Percentiles rank a stretch among this genome's conserved stretches.
Conservation (phyloP, 23 tunicate species). For the Styela plicata region DNA sequence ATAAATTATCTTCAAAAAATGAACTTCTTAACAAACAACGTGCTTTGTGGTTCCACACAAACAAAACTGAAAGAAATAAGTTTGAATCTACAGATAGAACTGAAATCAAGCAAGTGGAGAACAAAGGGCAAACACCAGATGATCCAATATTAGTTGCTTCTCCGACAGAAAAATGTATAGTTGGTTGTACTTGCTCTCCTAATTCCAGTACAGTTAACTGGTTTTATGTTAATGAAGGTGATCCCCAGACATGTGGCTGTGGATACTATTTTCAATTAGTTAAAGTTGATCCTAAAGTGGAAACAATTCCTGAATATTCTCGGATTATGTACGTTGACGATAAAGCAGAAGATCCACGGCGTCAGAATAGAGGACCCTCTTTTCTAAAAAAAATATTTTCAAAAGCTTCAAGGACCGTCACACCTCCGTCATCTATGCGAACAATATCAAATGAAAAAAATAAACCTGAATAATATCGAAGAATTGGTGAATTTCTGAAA, state of each 20-base stretch:
- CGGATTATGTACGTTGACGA: constrained; percentile 76
- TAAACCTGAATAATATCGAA: no score
- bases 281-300: constrained; percentile 24
- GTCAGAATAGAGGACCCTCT: background rate
- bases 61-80: background rate
- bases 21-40: no score
- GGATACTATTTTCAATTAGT: constrained; percentile 70
- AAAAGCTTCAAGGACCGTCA: background rate
- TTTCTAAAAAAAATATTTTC: constrained; percentile 14
- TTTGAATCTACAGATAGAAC: background rate
- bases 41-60: background rate
- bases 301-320: constrained; percentile 60
- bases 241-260: constrained; percentile 79
- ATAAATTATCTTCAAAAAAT: no score
- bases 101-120: constrained; percentile 4
- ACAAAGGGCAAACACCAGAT: constrained; percentile 50
- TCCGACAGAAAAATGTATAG: constrained; percentile 64
- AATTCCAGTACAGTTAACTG: constrained; percentile 62
- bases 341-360: constrained; percentile 35
- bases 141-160: constrained; percentile 81
- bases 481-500: no score
- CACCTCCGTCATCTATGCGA: constrained; percentile 1
- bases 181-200: constrained; percentile 65
- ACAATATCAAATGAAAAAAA: no score
- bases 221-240: constrained; percentile 89